Evolutionary conservation across 2,888 invertebrate species (phyloP).

Genomic region (Cerastis leucographa): DNA sequence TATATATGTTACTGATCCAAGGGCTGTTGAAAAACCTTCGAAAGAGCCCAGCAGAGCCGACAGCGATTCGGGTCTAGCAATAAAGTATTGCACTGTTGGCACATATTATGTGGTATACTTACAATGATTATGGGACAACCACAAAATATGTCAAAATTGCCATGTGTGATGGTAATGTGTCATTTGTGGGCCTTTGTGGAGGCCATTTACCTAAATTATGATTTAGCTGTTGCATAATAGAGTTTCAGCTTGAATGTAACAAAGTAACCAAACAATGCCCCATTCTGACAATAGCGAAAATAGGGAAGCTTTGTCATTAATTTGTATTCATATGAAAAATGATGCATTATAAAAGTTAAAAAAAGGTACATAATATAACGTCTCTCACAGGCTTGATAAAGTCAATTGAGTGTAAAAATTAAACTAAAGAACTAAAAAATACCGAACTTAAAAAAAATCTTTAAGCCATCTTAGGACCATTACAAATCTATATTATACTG

Average conservation of each 20-base stretch:
- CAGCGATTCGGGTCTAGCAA: neutral
- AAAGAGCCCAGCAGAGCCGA: neutral
- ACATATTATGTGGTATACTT: neutral
- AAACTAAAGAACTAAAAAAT: neutral
- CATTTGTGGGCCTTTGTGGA: slow-evolving; percentile 18
- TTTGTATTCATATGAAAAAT: too few species aligned
- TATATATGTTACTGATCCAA: neutral
- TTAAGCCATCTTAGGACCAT: neutral
- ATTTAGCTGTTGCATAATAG: slow-evolving; percentile 33
- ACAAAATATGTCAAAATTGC: slow-evolving; percentile 24
- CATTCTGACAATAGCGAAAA: neutral
- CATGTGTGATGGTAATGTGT: slow-evolving; percentile 25
- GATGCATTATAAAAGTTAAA: too few species aligned
- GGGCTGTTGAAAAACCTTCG: neutral
- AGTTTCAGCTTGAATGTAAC: slow-evolving; percentile 17
- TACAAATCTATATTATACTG: neutral
- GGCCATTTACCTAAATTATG: slow-evolving; percentile 27
- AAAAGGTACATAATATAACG: neutral
- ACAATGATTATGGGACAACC: slow-evolving; percentile 27
- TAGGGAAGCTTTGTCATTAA: neutral
- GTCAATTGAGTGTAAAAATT: neutral
- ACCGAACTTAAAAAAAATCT: neutral
- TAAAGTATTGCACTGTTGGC: neutral
- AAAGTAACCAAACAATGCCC: slow-evolving; percentile 12
- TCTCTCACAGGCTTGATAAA: neutral